phyloP scores from a whole-genome alignment of 2,797 vertebrate species.

The Sebastes itinus region DNA sequence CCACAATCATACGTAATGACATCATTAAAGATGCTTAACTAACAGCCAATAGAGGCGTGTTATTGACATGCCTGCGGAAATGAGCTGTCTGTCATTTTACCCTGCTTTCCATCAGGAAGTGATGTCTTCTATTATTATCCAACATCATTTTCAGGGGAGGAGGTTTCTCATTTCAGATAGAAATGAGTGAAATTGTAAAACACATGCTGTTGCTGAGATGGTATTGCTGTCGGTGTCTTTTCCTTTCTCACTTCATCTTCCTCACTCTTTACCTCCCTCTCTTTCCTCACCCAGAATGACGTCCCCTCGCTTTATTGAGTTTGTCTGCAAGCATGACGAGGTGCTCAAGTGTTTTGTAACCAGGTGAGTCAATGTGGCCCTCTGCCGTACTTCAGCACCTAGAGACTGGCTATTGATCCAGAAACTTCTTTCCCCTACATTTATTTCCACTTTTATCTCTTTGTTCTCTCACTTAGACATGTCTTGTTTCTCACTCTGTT shows the following conservation, averaged over 20 bases:
- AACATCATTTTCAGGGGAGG: background rate
- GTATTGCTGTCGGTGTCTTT: background rate
- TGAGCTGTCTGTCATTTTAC: too few species aligned
- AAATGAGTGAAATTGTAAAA: background rate
- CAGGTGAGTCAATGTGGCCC: conserved; percentile 81
- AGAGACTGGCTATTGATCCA: conserved; percentile 23
- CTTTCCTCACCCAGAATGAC: conserved; percentile 88
- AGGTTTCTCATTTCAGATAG: background rate
- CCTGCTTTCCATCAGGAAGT: background rate
- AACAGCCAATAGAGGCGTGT: too few species aligned
- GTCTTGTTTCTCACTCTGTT: background rate
- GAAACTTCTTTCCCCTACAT: conserved; percentile 36
- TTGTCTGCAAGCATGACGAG: conserved; percentile 97
- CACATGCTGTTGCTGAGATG: background rate
- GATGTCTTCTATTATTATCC: background rate
- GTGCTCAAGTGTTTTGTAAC: conserved; percentile 99
- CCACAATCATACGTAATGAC: too few species aligned
- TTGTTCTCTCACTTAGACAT: background rate
- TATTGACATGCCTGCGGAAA: too few species aligned
- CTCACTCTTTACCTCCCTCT: background rate
- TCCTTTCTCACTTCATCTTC: background rate
- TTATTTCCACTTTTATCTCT: conserved; percentile 24
- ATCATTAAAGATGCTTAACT: too few species aligned
- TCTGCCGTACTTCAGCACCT: conserved; percentile 1
- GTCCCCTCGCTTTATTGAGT: conserved; percentile 97